Percentiles rank a stretch among this genome's conserved stretches.
Conservation (phyloP, 2,113 vertebrate genomes). For the Malaclemys terrapin region DNA sequence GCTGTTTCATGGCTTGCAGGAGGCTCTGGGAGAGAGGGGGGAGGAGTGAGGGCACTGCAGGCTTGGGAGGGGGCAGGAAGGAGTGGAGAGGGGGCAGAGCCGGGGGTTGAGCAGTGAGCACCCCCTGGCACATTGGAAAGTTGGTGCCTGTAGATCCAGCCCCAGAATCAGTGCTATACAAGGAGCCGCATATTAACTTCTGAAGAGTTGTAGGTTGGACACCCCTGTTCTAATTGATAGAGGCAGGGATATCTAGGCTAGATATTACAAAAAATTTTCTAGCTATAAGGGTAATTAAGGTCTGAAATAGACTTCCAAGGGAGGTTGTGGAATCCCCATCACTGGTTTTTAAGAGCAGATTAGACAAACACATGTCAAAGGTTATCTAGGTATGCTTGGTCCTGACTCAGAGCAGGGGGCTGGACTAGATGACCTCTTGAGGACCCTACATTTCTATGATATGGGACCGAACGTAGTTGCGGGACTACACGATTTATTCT, state of each 20-base stretch:
- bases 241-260: neutral
- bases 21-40: no score
- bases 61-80: no score
- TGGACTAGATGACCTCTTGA: neutral
- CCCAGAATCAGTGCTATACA: no score
- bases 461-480: neutral
- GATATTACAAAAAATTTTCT: neutral
- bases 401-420: neutral
- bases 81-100: no score
- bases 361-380: neutral
- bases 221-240: neutral
- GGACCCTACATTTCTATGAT: neutral
- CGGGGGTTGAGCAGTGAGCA: no score
- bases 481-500: neutral
- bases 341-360: neutral
- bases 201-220: no score
- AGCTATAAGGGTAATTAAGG: neutral
- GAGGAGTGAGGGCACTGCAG: no score
- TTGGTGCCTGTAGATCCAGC: no score
- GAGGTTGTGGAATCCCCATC: neutral
- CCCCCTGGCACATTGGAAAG: no score
- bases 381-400: neutral
- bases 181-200: no score
- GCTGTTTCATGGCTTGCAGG: no score
- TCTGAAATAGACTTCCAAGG: neutral